Evolutionary conservation across 1,140 invertebrate species (phyloP).

Genomic region (Saccostrea echinata): DNA sequence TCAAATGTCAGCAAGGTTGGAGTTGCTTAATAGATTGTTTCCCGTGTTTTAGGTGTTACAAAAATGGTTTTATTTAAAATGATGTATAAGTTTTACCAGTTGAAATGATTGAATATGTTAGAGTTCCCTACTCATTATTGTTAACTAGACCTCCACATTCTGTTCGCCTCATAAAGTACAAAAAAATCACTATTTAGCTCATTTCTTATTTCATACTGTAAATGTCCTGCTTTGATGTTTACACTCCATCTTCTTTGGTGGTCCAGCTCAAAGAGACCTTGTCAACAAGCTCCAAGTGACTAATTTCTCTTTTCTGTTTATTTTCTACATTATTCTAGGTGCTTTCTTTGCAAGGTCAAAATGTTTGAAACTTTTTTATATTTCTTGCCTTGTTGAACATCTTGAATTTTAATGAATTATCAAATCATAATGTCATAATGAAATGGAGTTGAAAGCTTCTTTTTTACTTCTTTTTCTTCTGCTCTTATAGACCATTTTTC

Average conservation of each 20-base stretch:
- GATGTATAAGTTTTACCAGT: background rate
- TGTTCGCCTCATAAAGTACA: conserved; percentile 14
- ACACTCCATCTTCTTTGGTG: conserved; percentile 8
- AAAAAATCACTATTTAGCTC: background rate
- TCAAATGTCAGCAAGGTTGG: background rate
- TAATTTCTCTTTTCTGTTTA: conserved; percentile 17
- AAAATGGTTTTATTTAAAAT: background rate
- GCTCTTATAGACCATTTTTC: too few relatives aligned
- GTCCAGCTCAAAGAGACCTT: background rate
- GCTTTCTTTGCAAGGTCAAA: background rate
- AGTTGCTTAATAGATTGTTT: conserved; percentile 20
- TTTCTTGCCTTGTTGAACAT: too few relatives aligned
- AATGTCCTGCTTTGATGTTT: background rate
- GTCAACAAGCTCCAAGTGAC: conserved; percentile 8
- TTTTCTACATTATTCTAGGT: background rate
- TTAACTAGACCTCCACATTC: background rate
- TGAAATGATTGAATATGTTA: conserved; percentile 12
- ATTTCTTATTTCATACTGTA: conserved; percentile 2
- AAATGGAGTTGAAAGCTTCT: too few relatives aligned
- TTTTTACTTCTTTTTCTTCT: too few relatives aligned
- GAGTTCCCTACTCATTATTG: background rate
- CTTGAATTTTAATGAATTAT: too few relatives aligned
- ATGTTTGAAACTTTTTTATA: too few relatives aligned
- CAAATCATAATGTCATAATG: too few relatives aligned
- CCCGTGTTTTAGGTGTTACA: background rate